phyloP scores from a whole-genome alignment of 2,113 vertebrate genomes.

The Megaceryle maxima region DNA sequence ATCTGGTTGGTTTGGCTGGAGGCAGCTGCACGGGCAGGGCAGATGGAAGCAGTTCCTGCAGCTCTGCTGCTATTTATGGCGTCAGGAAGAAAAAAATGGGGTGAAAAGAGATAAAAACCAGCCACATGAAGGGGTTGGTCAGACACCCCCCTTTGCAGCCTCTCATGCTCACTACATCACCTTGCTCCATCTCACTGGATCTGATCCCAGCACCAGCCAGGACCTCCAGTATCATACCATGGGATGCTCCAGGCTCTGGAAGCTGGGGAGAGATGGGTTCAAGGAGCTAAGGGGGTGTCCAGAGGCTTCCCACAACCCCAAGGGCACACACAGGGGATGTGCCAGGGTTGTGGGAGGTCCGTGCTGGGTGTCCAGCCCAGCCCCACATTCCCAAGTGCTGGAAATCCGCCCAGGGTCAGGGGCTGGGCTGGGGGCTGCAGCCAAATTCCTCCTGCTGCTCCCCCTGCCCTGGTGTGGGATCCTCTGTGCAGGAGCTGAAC shows the following conservation, averaged over 20 bases:
- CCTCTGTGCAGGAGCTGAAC: neutral
- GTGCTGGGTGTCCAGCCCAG: neutral
- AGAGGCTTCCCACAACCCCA: neutral
- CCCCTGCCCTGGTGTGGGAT: too few species aligned
- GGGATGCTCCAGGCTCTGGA: neutral
- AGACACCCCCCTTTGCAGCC: neutral
- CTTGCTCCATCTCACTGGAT: rapidly evolving
- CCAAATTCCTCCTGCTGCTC: neutral
- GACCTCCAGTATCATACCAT: neutral
- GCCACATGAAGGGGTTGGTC: neutral
- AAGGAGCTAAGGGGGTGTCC: neutral
- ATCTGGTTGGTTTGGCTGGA: neutral
- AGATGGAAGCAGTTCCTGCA: neutral
- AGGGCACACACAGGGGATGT: neutral
- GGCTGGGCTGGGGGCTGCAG: neutral
- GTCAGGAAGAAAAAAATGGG: neutral
- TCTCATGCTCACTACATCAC: too few species aligned
- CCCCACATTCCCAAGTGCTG: constrained; percentile 15
- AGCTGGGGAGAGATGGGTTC: neutral
- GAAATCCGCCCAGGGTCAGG: neutral
- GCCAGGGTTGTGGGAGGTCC: neutral
- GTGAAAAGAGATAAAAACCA: neutral
- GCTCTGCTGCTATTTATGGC: neutral
- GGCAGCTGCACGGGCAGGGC: neutral
- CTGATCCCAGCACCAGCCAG: rapidly evolving